Evolutionary conservation across 2,888 invertebrate species (phyloP).

Genomic region (Parnassius mnemosyne): DNA sequence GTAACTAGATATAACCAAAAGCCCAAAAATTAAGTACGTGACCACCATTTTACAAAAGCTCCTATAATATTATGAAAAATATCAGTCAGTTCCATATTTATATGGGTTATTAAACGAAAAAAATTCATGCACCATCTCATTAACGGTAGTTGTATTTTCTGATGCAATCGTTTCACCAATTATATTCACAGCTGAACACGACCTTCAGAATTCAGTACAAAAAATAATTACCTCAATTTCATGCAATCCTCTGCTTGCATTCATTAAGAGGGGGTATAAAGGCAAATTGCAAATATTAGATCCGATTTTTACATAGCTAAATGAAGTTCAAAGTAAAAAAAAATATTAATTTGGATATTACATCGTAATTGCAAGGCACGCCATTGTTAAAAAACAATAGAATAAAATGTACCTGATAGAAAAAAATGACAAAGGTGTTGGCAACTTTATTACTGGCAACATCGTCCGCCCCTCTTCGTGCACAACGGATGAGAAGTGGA

Average conservation of each 20-base stretch:
- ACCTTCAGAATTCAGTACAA: slow-evolving; percentile 19
- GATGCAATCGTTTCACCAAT: slow-evolving; percentile 17
- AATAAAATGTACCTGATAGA: too few relatives aligned
- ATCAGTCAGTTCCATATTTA: slow-evolving; percentile 17
- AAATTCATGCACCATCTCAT: slow-evolving; percentile 16
- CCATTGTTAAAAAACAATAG: too few relatives aligned
- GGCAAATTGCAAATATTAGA: too few relatives aligned
- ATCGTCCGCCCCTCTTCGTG: too few relatives aligned
- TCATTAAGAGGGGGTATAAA: background rate
- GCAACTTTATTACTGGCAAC: too few relatives aligned
- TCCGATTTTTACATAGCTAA: too few relatives aligned
- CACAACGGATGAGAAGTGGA: too few relatives aligned
- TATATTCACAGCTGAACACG: slow-evolving; percentile 22
- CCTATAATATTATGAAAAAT: slow-evolving; percentile 3
- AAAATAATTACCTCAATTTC: slow-evolving; percentile 13
- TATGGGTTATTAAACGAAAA: slow-evolving; percentile 7
- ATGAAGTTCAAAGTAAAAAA: too few relatives aligned
- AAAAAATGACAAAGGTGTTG: too few relatives aligned
- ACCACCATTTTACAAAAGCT: slow-evolving; percentile 3
- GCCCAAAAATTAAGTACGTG: background rate
- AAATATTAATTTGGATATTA: too few relatives aligned
- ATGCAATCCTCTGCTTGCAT: background rate
- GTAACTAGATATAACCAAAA: slow-evolving; percentile 5
- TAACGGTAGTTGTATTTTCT: slow-evolving; percentile 14
- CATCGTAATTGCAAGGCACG: too few relatives aligned